Evolutionary conservation across 2,113 vertebrate species (phyloP).

Genomic region (Oreocharis arfaki): DNA sequence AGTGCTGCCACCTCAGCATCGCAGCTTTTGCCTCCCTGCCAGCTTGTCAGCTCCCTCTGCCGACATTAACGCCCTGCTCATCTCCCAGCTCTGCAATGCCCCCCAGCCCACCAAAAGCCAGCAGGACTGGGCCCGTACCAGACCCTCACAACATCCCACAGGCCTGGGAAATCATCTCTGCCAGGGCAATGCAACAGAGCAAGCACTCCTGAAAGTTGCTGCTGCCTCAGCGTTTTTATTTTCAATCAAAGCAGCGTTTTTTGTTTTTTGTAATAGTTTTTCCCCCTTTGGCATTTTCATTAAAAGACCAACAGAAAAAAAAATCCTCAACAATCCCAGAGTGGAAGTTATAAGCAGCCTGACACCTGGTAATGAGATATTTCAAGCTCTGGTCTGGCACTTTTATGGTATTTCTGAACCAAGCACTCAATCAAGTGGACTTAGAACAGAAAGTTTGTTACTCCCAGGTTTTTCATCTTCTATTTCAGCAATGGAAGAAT

Average conservation of each 20-base stretch:
- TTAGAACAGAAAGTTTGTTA: slow-evolving; percentile 15
- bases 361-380: slow-evolving; percentile 41
- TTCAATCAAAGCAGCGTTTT: slow-evolving; percentile 25
- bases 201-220: not conserved
- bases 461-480: not conserved
- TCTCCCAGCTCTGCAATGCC: not conserved
- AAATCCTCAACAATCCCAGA: not conserved
- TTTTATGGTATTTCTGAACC: slow-evolving; percentile 32
- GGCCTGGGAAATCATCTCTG: not conserved
- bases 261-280: not conserved
- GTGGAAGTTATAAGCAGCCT: slow-evolving; percentile 24
- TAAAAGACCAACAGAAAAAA: slow-evolving; percentile 6
- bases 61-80: not conserved
- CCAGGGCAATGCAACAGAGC: not conserved
- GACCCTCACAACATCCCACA: not conserved
- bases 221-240: slow-evolving; percentile 40
- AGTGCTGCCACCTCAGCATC: not conserved
- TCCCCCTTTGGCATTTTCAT: slow-evolving; percentile 40
- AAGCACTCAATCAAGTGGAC: not conserved
- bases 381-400: slow-evolving; percentile 24
- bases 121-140: accelerated
- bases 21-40: not conserved
- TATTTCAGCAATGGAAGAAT: not conserved
- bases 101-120: not conserved
- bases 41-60: not conserved